A percentile compares a stretch with the other conserved stretches of the same genome.
Evolutionary conservation across 1,140 invertebrate genomes (phyloP).

Genomic region (Atopsyche davidsoni): DNA sequence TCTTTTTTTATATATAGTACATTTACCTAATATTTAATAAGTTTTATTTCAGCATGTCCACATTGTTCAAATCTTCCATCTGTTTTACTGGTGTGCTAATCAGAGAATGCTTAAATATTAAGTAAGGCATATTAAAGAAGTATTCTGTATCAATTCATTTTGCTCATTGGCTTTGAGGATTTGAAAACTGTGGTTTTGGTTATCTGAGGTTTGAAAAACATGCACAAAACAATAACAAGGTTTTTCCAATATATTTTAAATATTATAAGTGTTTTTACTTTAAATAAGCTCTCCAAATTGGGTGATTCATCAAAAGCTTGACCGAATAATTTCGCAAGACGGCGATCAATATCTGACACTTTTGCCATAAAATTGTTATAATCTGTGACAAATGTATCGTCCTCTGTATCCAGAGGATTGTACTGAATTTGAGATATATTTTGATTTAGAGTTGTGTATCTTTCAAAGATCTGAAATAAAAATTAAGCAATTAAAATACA

Average conservation of each 20-base stretch:
- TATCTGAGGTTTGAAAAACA: too few relatives aligned
- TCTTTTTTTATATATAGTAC: constrained; percentile 4
- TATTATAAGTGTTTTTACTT: constrained; percentile 32
- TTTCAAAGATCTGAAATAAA: constrained; percentile 50
- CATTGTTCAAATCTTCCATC: too few relatives aligned
- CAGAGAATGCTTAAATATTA: too few relatives aligned
- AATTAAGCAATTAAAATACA: too few relatives aligned
- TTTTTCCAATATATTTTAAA: too few relatives aligned
- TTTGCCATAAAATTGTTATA: constrained; percentile 52
- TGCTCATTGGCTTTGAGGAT: too few relatives aligned
- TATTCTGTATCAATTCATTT: too few relatives aligned
- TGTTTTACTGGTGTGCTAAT: too few relatives aligned
- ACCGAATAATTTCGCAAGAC: constrained; percentile 67
- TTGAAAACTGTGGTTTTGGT: too few relatives aligned
- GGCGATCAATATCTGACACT: constrained; percentile 62
- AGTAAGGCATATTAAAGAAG: too few relatives aligned
- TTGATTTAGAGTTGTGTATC: constrained; percentile 65
- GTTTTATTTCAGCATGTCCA: too few relatives aligned
- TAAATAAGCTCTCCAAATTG: constrained; percentile 58
- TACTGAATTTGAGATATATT: constrained; percentile 61
- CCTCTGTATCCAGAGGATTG: constrained; percentile 53
- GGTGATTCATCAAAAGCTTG: constrained; percentile 72
- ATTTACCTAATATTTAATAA: constrained; percentile 4
- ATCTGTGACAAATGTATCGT: constrained; percentile 58
- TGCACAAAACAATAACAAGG: too few relatives aligned